Evolutionary conservation across 2,888 invertebrate species (phyloP).

Genomic region (Didymodactylos carnosus): DNA sequence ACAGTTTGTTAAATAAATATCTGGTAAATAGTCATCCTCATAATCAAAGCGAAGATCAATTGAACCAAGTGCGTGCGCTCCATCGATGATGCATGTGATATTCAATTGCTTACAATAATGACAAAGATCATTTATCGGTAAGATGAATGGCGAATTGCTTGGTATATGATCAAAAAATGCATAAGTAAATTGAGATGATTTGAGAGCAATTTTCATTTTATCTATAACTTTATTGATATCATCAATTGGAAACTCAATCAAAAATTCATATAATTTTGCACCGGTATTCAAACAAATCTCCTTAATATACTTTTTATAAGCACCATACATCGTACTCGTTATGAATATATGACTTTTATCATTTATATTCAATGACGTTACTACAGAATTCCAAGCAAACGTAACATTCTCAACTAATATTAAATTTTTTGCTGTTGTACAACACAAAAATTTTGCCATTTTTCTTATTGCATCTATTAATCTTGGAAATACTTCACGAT

Average conservation of each 20-base stretch:
- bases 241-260: conserved; percentile 15
- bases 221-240: conserved; percentile 1
- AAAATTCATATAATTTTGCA: neutral
- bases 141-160: conserved; percentile 27
- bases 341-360: conserved; percentile 6
- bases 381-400: conserved; percentile 10
- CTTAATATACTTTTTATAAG: conserved; percentile 10
- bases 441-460: conserved; percentile 28
- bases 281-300: neutral
- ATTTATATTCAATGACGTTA: neutral
- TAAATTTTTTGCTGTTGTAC: conserved; percentile 11
- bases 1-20: conserved; percentile 28
- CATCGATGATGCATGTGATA: conserved; percentile 27
- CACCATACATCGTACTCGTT: conserved; percentile 7
- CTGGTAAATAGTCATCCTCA: conserved; percentile 17
- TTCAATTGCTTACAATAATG: conserved; percentile 13
- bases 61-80: conserved; percentile 29
- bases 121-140: conserved; percentile 22
- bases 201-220: neutral
- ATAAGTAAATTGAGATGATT: conserved; percentile 18
- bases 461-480: conserved; percentile 25
- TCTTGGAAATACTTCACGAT: conserved; percentile 26
- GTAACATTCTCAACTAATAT: conserved; percentile 11
- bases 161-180: conserved; percentile 32
- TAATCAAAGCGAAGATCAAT: neutral